phyloP scores from a whole-genome alignment of 1,140 invertebrate genomes.

The Monochamus saltuarius region DNA sequence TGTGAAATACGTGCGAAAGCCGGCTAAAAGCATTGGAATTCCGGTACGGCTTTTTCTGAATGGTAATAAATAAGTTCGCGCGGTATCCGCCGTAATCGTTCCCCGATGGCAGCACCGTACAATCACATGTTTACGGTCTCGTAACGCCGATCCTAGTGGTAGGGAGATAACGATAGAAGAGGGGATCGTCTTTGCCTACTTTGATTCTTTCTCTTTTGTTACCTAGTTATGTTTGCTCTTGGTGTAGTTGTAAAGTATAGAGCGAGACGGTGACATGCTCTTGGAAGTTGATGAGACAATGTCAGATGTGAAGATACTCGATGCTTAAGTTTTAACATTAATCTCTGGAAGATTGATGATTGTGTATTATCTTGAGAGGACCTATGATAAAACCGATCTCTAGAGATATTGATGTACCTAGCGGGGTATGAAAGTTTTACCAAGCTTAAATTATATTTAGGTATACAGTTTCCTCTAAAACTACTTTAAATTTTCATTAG shows the following conservation, averaged over 20 bases:
- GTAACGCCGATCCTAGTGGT: neutral
- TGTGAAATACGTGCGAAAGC: conserved; percentile 5
- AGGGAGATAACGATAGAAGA: conserved; percentile 9
- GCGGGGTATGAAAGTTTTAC: too few relatives aligned
- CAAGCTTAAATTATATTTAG: too few relatives aligned
- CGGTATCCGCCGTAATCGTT: conserved; percentile 28
- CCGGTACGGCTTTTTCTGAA: conserved; percentile 13
- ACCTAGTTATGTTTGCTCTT: too few relatives aligned
- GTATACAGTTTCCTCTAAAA: too few relatives aligned
- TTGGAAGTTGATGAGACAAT: conserved; percentile 31
- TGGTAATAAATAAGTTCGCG: conserved; percentile 31
- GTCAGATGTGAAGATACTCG: conserved; percentile 33
- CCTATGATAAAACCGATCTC: too few relatives aligned
- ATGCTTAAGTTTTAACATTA: conserved; percentile 37
- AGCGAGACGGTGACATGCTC: conserved; percentile 13
- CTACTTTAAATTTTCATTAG: too few relatives aligned
- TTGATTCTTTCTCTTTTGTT: conserved; percentile 6
- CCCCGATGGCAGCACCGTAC: conserved; percentile 34
- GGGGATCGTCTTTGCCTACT: conserved; percentile 5
- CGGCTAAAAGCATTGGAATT: conserved; percentile 6
- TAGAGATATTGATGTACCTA: too few relatives aligned
- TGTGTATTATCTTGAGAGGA: too few relatives aligned
- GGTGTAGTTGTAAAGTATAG: too few relatives aligned
- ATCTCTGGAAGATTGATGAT: conserved; percentile 41
- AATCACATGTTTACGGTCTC: neutral